Evolutionary conservation across 1,140 invertebrate species (phyloP).

Genomic region (Gonioctena quinquepunctata): DNA sequence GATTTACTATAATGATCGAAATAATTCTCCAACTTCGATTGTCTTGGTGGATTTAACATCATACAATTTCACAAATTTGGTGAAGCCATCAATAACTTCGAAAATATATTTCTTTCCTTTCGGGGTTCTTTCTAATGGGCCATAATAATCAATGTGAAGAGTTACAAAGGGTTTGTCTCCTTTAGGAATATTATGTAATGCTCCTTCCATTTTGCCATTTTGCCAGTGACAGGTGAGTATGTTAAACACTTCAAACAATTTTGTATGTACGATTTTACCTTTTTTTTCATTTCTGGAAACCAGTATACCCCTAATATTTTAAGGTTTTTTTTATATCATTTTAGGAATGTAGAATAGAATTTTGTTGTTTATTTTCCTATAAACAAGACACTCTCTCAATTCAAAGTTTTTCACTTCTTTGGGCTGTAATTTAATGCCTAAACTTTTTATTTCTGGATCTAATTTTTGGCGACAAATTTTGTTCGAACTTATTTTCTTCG

Average conservation of each 20-base stretch:
- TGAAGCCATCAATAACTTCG: conserved; percentile 39
- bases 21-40: conserved; percentile 29
- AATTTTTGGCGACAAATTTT: not conserved
- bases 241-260: conserved; percentile 46
- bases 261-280: conserved; percentile 29
- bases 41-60: conserved; percentile 14
- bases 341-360: conserved; percentile 7
- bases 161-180: conserved; percentile 42
- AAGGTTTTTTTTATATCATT: not conserved
- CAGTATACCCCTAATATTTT: conserved; percentile 29
- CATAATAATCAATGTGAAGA: conserved; percentile 47
- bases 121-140: conserved; percentile 27
- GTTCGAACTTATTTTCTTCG: not conserved
- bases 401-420: not conserved
- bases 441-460: not conserved
- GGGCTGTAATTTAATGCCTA: not conserved
- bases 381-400: not conserved
- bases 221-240: conserved; percentile 32
- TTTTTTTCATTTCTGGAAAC: conserved; percentile 45
- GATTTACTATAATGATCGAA: conserved; percentile 27
- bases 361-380: conserved; percentile 10
- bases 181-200: conserved; percentile 41
- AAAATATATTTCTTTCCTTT: conserved; percentile 33
- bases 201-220: conserved; percentile 37
- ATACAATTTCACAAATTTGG: conserved; percentile 39